These are phyloP conservation scores for Camponotus floridanus DNA, from an alignment of 1,140 invertebrate species.

Conservation along the genomic window DNA sequence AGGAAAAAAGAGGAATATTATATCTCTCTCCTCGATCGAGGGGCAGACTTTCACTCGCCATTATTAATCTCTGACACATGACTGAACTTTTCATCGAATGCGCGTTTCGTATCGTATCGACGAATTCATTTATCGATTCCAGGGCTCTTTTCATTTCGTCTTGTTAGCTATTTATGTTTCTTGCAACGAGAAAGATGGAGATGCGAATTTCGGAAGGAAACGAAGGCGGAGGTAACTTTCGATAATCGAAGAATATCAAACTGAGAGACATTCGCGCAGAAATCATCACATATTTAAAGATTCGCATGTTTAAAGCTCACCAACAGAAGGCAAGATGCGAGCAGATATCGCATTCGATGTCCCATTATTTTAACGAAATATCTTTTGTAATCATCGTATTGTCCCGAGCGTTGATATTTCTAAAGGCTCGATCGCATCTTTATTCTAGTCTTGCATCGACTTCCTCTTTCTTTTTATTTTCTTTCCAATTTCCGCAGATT, in stretches of 20 bases:
- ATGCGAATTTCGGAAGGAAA: background rate
- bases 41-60: background rate
- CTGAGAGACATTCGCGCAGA: background rate
- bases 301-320: background rate
- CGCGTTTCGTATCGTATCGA: background rate
- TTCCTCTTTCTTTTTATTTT: background rate
- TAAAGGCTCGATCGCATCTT: background rate
- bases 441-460: background rate
- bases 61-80: conserved; percentile 30
- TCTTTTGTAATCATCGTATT: conserved; percentile 45
- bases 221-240: background rate
- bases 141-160: background rate
- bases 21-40: background rate
- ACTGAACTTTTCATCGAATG: background rate
- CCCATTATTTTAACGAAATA: conserved; percentile 47
- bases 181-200: background rate
- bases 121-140: background rate
- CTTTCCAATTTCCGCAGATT: background rate
- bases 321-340: conserved; percentile 4
- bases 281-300: background rate
- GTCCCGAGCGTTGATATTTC: background rate
- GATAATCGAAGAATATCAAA: conserved; percentile 22
- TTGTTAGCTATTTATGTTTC: background rate
- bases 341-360: conserved; percentile 35
- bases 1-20: background rate